Evolutionary conservation across 2,113 vertebrate species (phyloP), one percentile per base, ranked within the genome.

Genomic region (Cyphomyrus plagiostoma): DNA sequence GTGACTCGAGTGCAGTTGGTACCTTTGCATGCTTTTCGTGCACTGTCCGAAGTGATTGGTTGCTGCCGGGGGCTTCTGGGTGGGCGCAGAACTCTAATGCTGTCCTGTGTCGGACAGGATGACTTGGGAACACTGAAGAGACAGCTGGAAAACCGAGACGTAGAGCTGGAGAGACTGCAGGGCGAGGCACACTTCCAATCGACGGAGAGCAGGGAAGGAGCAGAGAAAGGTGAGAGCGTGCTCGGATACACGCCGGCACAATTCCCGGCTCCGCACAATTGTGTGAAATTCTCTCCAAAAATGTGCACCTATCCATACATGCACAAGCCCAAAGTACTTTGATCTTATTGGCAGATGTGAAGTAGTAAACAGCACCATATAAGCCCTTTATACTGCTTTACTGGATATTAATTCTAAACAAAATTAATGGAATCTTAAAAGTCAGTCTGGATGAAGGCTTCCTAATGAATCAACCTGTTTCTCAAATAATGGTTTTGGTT

Each of bases 61-160:
- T 39, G 45, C 30, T 5, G 15, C 17, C 2, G 8, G 19, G 52
- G 35, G 50, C 39, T 39, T 21, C n/a, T 62, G 87, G 17, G 30
- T 4, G 26, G 58, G 13, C 23, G 23, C n/a, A 23, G 89, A 52
- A 13, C 83, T 70, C 91, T 93, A 53, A 93, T 89, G 90, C 83
- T 83, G 70, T 92, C 89, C 46, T 93, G 66, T 92, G 58, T 92
- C 89, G 13, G 66, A 88, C 94, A 99, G 98, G 98, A 99, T 89
- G 98, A 99, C 88, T 92, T 99, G n/a, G 91, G 92, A 49, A 91
- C 94, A 80, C 93, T 99, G 93, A 97, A 96, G 94, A 97, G 97
- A 90, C 96, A 98, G 90, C 94, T 98, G 89, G 97, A 98, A 92
- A 96, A 97, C 92, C 97, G 95, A 91, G 98, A 98, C 89, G 93